These are phyloP conservation scores for Tauraco hartlaubi DNA, from an alignment of 2,797 vertebrate species.

Conservation along the genomic window DNA sequence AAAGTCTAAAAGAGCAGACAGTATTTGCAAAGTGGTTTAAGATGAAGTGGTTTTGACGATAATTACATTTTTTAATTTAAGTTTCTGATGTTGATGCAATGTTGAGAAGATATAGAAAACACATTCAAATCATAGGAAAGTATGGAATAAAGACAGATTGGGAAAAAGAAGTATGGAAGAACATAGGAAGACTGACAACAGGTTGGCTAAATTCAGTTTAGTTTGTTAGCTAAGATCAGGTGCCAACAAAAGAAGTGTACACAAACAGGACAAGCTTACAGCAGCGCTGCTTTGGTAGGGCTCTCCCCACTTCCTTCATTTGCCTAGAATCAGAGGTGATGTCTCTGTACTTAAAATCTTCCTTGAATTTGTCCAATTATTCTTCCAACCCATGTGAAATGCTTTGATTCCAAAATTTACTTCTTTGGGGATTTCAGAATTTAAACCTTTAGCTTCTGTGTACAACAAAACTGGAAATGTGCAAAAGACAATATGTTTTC, in stretches of 20 bases:
- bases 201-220: not conserved
- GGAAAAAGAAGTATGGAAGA: not conserved
- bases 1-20: not conserved
- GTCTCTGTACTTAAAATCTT: not conserved
- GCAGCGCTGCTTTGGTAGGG: not conserved
- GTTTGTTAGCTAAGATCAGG: not conserved
- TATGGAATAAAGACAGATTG: not conserved
- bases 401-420: not conserved
- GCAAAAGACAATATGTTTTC: not conserved
- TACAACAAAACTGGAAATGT: accelerated
- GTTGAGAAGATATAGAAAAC: not conserved
- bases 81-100: not conserved
- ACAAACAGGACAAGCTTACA: not conserved
- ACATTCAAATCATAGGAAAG: not conserved
- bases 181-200: not conserved
- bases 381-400: not conserved
- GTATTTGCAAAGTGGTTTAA: not conserved
- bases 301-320: not conserved
- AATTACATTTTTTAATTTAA: not conserved
- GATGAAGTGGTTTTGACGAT: not conserved
- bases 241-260: not conserved
- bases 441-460: not conserved
- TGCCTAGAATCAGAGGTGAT: not conserved
- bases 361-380: not conserved
- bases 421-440: not conserved